Percentiles rank a stretch among this genome's conserved stretches.
These are phyloP conservation scores for Myotis davidii DNA, from an alignment of 2,113 vertebrate genomes.

Conservation along the genomic window DNA sequence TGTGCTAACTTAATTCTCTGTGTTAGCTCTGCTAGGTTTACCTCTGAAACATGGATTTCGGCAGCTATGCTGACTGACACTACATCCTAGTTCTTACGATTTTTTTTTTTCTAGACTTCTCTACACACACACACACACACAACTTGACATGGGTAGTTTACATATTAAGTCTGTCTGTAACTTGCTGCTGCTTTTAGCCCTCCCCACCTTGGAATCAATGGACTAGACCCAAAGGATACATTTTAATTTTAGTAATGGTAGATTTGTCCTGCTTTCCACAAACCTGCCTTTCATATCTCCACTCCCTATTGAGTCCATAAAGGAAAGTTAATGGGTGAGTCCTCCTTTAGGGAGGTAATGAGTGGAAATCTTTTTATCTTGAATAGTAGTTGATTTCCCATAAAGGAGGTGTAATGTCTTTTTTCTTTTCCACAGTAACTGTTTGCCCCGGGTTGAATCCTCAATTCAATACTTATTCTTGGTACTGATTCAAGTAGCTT, in stretches of 20 bases:
- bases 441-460: not conserved
- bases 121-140: not conserved
- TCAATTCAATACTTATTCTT: slow-evolving; percentile 30
- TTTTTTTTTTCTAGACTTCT: not conserved
- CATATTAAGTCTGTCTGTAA: not conserved
- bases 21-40: slow-evolving; percentile 20
- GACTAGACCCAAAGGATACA: not conserved
- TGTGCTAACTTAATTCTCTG: not conserved
- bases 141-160: not conserved
- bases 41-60: not conserved
- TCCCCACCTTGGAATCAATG: not conserved
- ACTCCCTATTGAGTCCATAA: slow-evolving; percentile 55
- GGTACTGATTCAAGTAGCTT: slow-evolving; percentile 24
- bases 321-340: slow-evolving; percentile 38
- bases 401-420: not conserved
- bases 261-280: not conserved
- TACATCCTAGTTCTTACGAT: slow-evolving; percentile 43
- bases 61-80: slow-evolving; percentile 66
- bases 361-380: not conserved
- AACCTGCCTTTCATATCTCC: not conserved
- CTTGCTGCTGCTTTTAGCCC: slow-evolving; percentile 43
- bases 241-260: not conserved
- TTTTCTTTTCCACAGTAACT: not conserved
- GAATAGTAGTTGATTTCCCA: slow-evolving; percentile 46
- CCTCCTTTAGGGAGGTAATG: slow-evolving; percentile 33